These are phyloP conservation scores for Rhinophrynus dorsalis DNA, from an alignment of 2,797 vertebrate genomes.

Conservation along the genomic window DNA sequence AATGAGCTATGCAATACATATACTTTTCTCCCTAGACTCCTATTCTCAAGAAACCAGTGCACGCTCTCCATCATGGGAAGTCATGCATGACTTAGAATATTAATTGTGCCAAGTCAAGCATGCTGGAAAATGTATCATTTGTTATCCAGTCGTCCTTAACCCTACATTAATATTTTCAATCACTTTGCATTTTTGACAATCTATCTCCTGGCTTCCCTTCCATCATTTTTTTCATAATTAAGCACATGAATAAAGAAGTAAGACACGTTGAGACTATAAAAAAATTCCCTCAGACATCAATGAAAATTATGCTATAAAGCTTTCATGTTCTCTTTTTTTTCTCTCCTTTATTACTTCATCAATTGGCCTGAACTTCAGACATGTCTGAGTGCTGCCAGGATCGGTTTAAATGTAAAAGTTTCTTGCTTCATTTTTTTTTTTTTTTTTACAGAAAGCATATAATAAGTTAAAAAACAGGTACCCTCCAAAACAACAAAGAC, in stretches of 20 bases:
- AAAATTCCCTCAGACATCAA: constrained; percentile 35
- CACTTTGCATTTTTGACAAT: constrained; percentile 70
- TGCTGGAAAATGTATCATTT: constrained; percentile 74
- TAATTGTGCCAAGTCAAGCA: constrained; percentile 73
- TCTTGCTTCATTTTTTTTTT: neutral
- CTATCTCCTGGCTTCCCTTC: constrained; percentile 60
- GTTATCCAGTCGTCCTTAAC: constrained; percentile 75
- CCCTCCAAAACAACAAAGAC: too few relatives aligned
- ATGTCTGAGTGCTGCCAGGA: constrained; percentile 7
- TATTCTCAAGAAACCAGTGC: constrained; percentile 38
- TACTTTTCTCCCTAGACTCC: constrained; percentile 59
- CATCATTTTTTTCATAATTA: constrained; percentile 58
- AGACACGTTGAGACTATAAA: constrained; percentile 41
- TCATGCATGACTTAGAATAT: constrained; percentile 74
- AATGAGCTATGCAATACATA: constrained; percentile 68
- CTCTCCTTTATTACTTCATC: neutral
- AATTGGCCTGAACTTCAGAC: constrained; percentile 44
- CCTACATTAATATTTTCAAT: constrained; percentile 80
- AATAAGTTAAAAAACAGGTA: too few relatives aligned
- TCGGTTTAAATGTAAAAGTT: neutral
- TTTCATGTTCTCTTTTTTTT: constrained; percentile 29
- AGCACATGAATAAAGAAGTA: constrained; percentile 42
- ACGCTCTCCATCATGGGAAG: constrained; percentile 68
- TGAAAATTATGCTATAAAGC: constrained; percentile 12
- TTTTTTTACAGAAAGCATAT: too few relatives aligned